Conservation (phyloP, 2,797 vertebrate species). For the Siniperca scherzeri region DNA sequence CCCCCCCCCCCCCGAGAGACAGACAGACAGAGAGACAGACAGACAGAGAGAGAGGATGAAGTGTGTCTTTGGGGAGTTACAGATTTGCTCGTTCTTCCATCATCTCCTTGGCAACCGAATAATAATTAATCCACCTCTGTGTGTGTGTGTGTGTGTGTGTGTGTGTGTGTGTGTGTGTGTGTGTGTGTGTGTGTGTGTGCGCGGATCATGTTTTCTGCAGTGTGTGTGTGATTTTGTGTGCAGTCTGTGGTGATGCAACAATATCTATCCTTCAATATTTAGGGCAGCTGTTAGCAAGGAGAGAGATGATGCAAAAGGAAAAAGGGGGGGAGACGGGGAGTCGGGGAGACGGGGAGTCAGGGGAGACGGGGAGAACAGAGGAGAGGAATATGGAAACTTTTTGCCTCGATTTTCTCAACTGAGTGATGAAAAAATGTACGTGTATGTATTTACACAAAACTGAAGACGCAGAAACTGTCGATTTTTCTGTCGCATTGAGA, state of each 20-base stretch:
- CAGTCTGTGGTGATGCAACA: slow-evolving; percentile 67
- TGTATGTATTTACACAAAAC: too few relatives aligned
- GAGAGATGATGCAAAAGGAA: slow-evolving; percentile 37
- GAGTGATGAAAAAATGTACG: neutral
- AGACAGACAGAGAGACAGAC: slow-evolving; percentile 8
- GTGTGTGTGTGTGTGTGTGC: slow-evolving; percentile 1
- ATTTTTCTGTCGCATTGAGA: too few relatives aligned
- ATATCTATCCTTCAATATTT: slow-evolving; percentile 59
- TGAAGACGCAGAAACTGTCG: too few relatives aligned
- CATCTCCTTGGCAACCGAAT: slow-evolving; percentile 77
- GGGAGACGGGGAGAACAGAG: neutral
- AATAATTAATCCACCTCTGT: slow-evolving; percentile 74
- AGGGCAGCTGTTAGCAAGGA: slow-evolving; percentile 45
- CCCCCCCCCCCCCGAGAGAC: neutral
- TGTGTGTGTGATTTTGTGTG: slow-evolving; percentile 34
- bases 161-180: slow-evolving; percentile 24
- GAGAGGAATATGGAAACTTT: neutral
- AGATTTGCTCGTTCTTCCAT: slow-evolving; percentile 75
- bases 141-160: slow-evolving; percentile 30
- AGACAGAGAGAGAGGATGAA: slow-evolving; percentile 16
- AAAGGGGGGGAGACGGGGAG: neutral
- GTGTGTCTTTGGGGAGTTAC: slow-evolving; percentile 69
- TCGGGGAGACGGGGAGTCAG: too few relatives aligned
- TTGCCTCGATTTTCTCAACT: neutral
- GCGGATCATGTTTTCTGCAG: too few relatives aligned